Conservation (phyloP, 2,797 vertebrate genomes). For the Gorsachius magnificus region DNA sequence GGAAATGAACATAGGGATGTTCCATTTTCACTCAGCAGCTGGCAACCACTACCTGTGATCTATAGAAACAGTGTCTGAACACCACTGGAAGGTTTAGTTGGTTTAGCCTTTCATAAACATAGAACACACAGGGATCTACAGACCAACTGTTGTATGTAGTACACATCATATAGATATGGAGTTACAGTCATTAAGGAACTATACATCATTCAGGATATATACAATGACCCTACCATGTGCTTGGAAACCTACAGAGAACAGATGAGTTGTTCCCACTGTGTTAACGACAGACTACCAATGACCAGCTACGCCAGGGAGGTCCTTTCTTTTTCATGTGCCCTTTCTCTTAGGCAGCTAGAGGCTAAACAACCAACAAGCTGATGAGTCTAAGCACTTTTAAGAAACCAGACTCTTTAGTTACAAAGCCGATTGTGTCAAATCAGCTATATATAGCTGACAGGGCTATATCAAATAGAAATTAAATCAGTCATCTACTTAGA, state of each 20-base stretch:
- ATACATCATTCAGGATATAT: neutral
- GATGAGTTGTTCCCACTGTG: neutral
- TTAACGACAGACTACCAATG: neutral
- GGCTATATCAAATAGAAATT: neutral
- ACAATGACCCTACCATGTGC: neutral
- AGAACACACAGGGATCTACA: neutral
- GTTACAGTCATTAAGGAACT: neutral
- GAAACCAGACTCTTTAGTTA: neutral
- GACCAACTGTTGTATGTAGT: neutral
- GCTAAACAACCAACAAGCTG: neutral
- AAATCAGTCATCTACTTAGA: neutral
- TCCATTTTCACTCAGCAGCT: neutral
- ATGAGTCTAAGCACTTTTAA: neutral
- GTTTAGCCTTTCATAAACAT: neutral
- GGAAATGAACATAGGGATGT: neutral
- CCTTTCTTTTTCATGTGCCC: neutral
- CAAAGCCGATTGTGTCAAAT: neutral
- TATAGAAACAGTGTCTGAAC: neutral
- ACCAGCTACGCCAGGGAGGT: neutral
- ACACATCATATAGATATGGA: fast-evolving
- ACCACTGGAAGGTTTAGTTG: neutral
- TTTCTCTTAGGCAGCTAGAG: neutral
- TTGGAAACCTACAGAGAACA: neutral
- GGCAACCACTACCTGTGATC: neutral
- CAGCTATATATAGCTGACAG: neutral